These are phyloP conservation scores for Raja brachyura DNA, from an alignment of 2,113 vertebrate species.

Conservation along the genomic window DNA sequence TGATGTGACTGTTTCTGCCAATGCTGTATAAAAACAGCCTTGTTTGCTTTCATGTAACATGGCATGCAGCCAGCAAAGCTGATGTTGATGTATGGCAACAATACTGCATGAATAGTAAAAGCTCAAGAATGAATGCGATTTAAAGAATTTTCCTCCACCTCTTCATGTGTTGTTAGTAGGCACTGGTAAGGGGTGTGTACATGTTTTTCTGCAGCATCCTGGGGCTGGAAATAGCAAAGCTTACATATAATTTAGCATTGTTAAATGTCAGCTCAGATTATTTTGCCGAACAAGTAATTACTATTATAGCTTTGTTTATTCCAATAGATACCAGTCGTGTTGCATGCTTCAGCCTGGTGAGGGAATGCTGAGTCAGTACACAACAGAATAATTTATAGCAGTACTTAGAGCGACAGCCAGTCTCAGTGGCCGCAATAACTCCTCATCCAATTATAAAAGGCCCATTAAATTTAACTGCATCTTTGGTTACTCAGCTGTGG, in stretches of 20 bases:
- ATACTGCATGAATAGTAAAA: neutral
- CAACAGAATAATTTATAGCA: constrained; percentile 22
- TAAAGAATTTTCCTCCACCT: neutral
- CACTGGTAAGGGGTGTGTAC: neutral
- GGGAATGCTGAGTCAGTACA: constrained; percentile 20
- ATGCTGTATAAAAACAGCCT: neutral
- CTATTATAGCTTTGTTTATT: neutral
- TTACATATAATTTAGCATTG: neutral
- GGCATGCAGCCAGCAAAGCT: neutral
- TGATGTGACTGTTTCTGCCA: neutral
- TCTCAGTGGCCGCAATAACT: constrained; percentile 30
- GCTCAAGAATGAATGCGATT: neutral
- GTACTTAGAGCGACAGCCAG: neutral
- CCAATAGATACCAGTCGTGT: constrained; percentile 12
- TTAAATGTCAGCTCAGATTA: neutral
- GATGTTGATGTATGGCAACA: neutral
- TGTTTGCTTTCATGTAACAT: neutral
- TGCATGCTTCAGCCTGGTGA: neutral
- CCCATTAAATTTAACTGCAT: constrained; percentile 35
- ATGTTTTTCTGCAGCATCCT: neutral
- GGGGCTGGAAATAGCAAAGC: neutral
- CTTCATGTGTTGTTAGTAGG: neutral
- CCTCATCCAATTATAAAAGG: constrained; percentile 31
- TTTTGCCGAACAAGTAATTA: neutral
- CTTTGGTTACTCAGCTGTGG: constrained; percentile 34